phyloP scores from a whole-genome alignment of 1,140 invertebrate genomes.

The Alviniconcha marisindica region DNA sequence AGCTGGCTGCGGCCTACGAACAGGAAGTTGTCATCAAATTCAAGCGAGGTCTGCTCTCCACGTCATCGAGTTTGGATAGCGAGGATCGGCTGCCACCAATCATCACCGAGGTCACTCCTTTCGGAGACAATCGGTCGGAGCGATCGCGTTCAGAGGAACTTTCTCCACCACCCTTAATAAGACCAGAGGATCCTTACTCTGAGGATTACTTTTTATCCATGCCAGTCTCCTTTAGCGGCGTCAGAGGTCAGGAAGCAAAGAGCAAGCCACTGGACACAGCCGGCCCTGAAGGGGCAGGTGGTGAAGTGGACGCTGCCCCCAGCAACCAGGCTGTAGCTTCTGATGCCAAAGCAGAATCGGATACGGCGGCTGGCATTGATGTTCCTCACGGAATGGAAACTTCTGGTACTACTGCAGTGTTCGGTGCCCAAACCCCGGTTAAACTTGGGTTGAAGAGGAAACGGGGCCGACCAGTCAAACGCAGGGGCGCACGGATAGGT shows the following conservation, averaged over 20 bases:
- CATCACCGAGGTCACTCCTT: conserved; percentile 22
- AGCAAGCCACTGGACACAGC: not conserved
- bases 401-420: not conserved
- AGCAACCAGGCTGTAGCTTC: not conserved
- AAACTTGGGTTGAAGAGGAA: not conserved
- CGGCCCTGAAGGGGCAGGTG: not conserved
- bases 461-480: conserved; percentile 21
- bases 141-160: conserved; percentile 28
- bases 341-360: no score
- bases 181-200: conserved; percentile 30
- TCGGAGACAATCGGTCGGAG: conserved; percentile 2
- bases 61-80: not conserved
- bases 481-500: not conserved
- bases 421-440: not conserved
- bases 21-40: not conserved
- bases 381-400: not conserved
- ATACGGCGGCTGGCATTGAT: conserved; percentile 13
- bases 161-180: conserved; percentile 29
- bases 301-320: not conserved
- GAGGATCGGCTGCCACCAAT: conserved; percentile 24
- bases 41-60: not conserved
- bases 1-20: not conserved
- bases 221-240: not conserved
- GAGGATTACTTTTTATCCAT: conserved; percentile 21
- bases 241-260: no score